Evolutionary conservation across 2,797 vertebrate genomes (phyloP).

Genomic region (Borostomias antarcticus): DNA sequence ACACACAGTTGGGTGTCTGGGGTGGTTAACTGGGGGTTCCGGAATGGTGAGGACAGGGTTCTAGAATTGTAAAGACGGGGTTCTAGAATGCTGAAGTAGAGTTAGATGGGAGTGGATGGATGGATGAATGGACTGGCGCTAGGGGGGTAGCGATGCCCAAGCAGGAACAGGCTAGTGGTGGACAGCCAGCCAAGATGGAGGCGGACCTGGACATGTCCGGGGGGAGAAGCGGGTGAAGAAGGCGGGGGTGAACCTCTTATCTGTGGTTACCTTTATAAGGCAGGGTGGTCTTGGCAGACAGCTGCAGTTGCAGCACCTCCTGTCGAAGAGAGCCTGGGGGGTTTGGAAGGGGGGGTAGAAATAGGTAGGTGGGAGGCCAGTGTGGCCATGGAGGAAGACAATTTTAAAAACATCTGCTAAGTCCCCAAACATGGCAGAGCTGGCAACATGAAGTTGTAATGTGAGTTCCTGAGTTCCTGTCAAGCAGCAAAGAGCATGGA

Average conservation of each 20-base stretch:
- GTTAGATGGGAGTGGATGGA: not conserved
- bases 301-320: conserved; percentile 83
- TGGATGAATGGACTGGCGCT: not conserved
- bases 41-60: too few species aligned
- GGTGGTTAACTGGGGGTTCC: too few species aligned
- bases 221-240: conserved; percentile 12
- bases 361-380: conserved; percentile 40
- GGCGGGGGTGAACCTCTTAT: not conserved
- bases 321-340: conserved; percentile 79
- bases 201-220: not conserved
- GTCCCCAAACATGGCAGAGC: not conserved
- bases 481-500: too few species aligned
- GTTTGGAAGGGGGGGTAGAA: not conserved
- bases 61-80: not conserved
- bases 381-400: conserved; percentile 11
- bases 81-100: not conserved
- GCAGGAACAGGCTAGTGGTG: not conserved
- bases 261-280: conserved; percentile 75
- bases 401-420: not conserved
- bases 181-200: not conserved
- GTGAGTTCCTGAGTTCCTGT: too few species aligned
- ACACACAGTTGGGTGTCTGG: not conserved
- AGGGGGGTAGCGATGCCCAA: not conserved
- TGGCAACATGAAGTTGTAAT: too few species aligned
- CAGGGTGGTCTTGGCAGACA: conserved; percentile 73